Conservation (phyloP, 2,113 vertebrate species). For the Bos indicus region DNA sequence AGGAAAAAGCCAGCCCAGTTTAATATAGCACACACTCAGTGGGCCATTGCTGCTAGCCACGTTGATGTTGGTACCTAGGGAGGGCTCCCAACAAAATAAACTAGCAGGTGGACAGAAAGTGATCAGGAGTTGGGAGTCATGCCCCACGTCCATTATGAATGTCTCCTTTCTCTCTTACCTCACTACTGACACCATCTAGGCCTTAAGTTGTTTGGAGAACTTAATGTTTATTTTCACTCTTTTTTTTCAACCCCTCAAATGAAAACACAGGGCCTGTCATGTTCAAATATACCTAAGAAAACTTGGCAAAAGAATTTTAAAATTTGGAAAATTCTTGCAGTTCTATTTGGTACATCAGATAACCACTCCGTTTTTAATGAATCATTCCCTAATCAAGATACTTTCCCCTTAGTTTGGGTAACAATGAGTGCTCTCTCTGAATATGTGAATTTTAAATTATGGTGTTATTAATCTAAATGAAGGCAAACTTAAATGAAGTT, state of each 20-base stretch:
- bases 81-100: neutral
- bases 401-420: neutral
- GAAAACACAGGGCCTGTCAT: neutral
- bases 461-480: neutral
- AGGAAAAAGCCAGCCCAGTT: neutral
- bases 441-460: neutral
- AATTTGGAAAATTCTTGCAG: neutral
- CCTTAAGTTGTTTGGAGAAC: neutral
- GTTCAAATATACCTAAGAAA: neutral
- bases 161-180: neutral
- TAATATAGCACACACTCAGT: neutral
- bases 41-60: no score
- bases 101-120: neutral
- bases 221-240: neutral
- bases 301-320: neutral
- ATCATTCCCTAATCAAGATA: neutral
- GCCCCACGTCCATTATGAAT: rapidly evolving
- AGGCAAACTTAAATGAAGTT: neutral
- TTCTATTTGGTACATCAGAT: neutral
- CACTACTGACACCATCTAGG: neutral
- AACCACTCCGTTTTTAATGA: neutral
- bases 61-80: neutral
- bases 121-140: neutral
- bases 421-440: neutral
- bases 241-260: neutral